phyloP scores from a whole-genome alignment of 2,797 vertebrate genomes.

The Artibeus lituratus region DNA sequence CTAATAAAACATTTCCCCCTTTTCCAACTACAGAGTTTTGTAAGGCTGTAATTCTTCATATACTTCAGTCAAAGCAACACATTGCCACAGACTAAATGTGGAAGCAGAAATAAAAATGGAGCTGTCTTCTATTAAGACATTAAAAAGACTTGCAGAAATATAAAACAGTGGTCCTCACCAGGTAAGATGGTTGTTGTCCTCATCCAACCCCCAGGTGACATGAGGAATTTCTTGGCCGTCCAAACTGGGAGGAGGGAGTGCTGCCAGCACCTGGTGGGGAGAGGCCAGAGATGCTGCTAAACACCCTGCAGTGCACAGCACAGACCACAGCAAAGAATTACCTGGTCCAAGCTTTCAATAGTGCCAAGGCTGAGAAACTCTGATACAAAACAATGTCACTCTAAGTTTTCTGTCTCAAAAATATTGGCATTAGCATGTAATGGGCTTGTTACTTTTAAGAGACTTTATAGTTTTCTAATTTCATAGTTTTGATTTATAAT shows the following conservation, averaged over 20 bases:
- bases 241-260: neutral
- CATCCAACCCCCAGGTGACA: neutral
- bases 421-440: neutral
- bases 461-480: neutral
- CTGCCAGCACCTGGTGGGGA: neutral
- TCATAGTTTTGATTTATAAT: neutral
- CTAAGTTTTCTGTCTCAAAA: neutral
- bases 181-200: too few relatives aligned
- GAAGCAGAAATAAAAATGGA: neutral
- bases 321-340: neutral
- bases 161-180: neutral
- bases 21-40: neutral
- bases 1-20: neutral
- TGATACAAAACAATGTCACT: neutral
- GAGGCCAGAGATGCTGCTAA: neutral
- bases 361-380: neutral
- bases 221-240: neutral
- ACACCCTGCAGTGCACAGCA: neutral
- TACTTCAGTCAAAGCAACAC: neutral
- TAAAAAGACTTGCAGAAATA: neutral
- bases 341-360: neutral
- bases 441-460: neutral
- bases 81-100: neutral
- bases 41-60: neutral
- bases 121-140: neutral